Evolutionary conservation across 2,113 vertebrate genomes (phyloP).

Genomic region (Strigops habroptila): DNA sequence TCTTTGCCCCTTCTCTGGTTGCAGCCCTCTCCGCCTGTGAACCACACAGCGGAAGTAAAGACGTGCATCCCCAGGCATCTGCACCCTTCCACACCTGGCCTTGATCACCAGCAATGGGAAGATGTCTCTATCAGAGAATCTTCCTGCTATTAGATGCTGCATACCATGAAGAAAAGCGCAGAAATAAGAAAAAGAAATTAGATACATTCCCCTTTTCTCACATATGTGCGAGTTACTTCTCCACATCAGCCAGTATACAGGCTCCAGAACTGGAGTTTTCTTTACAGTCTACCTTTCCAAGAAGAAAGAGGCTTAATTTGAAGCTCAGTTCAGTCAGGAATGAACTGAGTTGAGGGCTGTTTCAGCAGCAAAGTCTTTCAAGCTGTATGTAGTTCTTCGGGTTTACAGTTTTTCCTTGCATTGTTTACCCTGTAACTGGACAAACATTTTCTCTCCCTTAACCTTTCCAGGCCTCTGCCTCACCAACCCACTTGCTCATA

Average conservation of each 20-base stretch:
- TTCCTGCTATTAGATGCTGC: background rate
- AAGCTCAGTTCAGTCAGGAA: background rate
- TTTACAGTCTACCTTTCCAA: background rate
- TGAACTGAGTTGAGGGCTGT: background rate
- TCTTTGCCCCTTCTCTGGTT: background rate
- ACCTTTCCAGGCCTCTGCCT: background rate
- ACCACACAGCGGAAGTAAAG: rapidly evolving
- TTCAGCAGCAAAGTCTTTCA: background rate
- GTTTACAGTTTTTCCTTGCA: background rate
- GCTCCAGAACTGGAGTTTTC: background rate
- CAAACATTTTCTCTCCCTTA: constrained; percentile 19
- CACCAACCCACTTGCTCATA: background rate
- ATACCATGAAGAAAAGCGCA: background rate
- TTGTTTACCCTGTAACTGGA: background rate
- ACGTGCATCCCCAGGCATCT: background rate
- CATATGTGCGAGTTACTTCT: rapidly evolving
- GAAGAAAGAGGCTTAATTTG: background rate
- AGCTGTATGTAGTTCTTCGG: background rate
- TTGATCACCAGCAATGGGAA: rapidly evolving
- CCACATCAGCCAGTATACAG: background rate
- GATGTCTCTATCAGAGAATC: background rate
- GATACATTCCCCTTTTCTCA: background rate
- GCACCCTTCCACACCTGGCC: rapidly evolving
- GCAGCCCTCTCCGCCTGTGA: rapidly evolving
- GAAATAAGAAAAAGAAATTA: background rate